These are phyloP conservation scores for Mactra quadrangularis DNA, from an alignment of 1,140 invertebrate species.

Conservation along the genomic window DNA sequence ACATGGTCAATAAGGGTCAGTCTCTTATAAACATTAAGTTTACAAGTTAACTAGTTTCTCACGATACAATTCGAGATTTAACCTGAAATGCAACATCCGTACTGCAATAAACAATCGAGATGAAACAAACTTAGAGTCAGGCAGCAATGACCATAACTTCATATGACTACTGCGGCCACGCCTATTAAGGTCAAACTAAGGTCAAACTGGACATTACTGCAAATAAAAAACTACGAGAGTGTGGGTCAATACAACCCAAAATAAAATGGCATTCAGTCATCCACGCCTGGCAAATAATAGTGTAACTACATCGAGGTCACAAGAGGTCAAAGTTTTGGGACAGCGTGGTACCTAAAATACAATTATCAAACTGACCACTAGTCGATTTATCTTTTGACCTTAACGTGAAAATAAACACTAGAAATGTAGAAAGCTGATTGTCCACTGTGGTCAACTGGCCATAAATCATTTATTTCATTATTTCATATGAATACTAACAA, in stretches of 20 bases:
- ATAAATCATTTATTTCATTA: no score
- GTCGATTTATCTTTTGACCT: no score
- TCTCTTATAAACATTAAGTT: constrained; percentile 9
- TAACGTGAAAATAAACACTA: no score
- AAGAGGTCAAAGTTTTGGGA: constrained; percentile 2
- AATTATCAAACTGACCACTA: no score
- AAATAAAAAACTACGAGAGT: constrained; percentile 32
- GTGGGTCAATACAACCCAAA: constrained; percentile 20
- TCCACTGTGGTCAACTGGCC: no score
- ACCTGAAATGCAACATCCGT: constrained; percentile 34
- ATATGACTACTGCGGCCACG: constrained; percentile 7
- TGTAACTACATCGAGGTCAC: constrained; percentile 38
- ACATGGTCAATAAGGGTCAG: background rate
- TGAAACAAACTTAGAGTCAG: background rate
- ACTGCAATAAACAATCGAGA: constrained; percentile 43
- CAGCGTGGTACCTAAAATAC: constrained; percentile 7
- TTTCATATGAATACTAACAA: no score
- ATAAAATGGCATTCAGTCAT: constrained; percentile 21
- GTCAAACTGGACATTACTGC: constrained; percentile 15
- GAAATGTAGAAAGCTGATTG: no score
- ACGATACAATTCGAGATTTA: constrained; percentile 29
- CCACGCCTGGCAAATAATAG: constrained; percentile 14
- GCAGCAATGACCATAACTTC: background rate
- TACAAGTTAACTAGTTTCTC: constrained; percentile 3
- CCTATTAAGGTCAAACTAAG: constrained; percentile 28